Evolutionary conservation across 2,113 vertebrate genomes (phyloP).

Genomic region (Tachuris rubrigastra): DNA sequence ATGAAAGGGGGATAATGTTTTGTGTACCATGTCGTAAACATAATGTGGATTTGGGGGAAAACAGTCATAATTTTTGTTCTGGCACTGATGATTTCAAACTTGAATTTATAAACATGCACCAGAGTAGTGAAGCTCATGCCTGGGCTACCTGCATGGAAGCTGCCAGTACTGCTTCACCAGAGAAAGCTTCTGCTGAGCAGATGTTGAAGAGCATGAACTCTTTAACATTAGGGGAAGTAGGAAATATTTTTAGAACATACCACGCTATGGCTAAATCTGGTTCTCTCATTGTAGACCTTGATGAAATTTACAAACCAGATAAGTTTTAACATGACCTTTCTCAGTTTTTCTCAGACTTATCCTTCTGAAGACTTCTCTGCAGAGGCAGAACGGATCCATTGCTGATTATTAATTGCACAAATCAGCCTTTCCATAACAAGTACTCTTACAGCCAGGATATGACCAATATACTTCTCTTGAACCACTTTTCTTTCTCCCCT

Average conservation of each 20-base stretch:
- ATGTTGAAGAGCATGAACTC: slow-evolving; percentile 59
- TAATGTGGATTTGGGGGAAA: slow-evolving; percentile 57
- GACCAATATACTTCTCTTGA: not conserved
- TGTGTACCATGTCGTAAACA: slow-evolving; percentile 69
- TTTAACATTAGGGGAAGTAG: slow-evolving; percentile 49
- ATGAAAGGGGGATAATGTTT: slow-evolving; percentile 68
- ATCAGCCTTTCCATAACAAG: not conserved
- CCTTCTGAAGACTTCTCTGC: not conserved
- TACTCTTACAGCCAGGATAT: not conserved
- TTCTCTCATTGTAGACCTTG: slow-evolving; percentile 37
- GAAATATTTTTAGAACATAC: slow-evolving; percentile 67
- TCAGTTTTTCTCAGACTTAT: not conserved
- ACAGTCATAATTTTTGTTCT: slow-evolving; percentile 60
- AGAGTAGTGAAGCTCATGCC: slow-evolving; percentile 70
- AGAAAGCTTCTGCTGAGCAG: slow-evolving; percentile 4
- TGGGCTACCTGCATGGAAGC: slow-evolving; percentile 68
- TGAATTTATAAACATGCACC: slow-evolving; percentile 65
- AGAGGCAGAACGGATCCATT: not conserved
- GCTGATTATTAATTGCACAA: not conserved
- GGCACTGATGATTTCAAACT: slow-evolving; percentile 71
- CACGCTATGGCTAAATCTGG: slow-evolving; percentile 64
- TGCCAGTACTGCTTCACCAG: slow-evolving; percentile 20
- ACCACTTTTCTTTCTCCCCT: not conserved
- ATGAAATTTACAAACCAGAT: slow-evolving; percentile 61
- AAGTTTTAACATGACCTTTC: not conserved